Evolutionary conservation across 2,797 vertebrate genomes (phyloP).

Genomic region (Botia kubotai): DNA sequence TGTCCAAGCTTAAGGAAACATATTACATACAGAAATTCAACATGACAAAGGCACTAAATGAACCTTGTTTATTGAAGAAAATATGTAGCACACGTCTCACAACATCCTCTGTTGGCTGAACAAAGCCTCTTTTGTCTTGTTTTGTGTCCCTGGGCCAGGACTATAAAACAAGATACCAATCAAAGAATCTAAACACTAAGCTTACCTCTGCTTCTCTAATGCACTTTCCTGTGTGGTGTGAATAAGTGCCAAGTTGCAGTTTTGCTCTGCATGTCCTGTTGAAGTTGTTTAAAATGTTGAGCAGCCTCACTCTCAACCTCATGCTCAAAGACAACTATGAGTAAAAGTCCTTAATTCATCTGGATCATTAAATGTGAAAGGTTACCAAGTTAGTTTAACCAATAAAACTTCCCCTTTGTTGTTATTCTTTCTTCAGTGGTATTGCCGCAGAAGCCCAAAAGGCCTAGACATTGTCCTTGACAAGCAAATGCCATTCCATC

Average conservation of each 20-base stretch:
- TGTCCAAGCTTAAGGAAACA: constrained; percentile 24
- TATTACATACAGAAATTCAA: constrained; percentile 14
- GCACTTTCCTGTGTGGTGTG: constrained; percentile 29
- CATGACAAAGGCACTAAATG: constrained; percentile 49
- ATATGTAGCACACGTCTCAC: constrained; percentile 33
- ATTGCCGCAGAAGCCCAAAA: neutral
- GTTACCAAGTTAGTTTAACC: neutral
- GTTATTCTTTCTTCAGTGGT: neutral
- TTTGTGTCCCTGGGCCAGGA: constrained; percentile 36
- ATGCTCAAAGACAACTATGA: constrained; percentile 4
- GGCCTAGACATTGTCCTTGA: neutral
- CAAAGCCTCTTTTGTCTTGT: constrained; percentile 35
- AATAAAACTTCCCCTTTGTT: neutral
- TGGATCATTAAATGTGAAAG: constrained; percentile 7
- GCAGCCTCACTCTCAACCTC: constrained; percentile 3
- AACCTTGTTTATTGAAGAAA: constrained; percentile 41
- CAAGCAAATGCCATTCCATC: constrained; percentile 1
- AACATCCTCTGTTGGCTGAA: constrained; percentile 32
- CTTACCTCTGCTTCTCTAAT: constrained; percentile 32
- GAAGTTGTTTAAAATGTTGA: constrained; percentile 38
- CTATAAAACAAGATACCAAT: constrained; percentile 30
- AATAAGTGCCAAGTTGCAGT: constrained; percentile 41
- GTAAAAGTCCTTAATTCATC: constrained; percentile 34
- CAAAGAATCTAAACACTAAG: constrained; percentile 16
- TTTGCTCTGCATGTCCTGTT: constrained; percentile 36